These are phyloP conservation scores for Allolobophora icterica DNA, from an alignment of 2,888 invertebrate genomes.

Conservation along the genomic window DNA sequence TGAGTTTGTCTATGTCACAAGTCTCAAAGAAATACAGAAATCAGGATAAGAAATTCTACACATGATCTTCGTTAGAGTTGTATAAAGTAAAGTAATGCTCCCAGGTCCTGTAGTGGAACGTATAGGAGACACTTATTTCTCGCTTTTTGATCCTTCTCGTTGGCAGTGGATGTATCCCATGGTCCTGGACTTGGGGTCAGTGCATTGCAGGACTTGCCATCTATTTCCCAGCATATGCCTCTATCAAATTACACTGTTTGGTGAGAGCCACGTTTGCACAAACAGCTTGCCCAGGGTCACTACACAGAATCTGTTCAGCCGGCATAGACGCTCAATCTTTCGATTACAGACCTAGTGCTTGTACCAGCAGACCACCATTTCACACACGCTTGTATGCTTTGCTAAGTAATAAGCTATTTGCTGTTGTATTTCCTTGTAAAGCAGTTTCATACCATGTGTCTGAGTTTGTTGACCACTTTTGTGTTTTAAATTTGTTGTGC, in stretches of 20 bases:
- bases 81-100: neutral
- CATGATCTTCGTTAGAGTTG: neutral
- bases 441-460: neutral
- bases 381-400: neutral
- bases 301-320: too few species aligned
- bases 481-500: neutral
- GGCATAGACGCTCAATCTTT: too few species aligned
- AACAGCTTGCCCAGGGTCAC: too few species aligned
- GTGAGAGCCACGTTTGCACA: neutral
- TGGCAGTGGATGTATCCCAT: neutral
- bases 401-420: neutral
- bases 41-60: neutral
- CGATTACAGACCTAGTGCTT: too few species aligned
- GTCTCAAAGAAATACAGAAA: neutral
- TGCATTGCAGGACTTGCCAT: neutral
- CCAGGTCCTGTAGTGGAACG: neutral
- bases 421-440: neutral
- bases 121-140: neutral
- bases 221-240: neutral
- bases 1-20: conserved; percentile 59
- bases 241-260: neutral
- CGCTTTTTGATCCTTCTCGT: neutral
- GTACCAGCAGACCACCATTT: too few species aligned
- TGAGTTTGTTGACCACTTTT: neutral
- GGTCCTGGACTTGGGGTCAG: neutral